These are phyloP conservation scores for Macquaria ambigua DNA, from an alignment of 2,113 vertebrate genomes.

Conservation along the genomic window DNA sequence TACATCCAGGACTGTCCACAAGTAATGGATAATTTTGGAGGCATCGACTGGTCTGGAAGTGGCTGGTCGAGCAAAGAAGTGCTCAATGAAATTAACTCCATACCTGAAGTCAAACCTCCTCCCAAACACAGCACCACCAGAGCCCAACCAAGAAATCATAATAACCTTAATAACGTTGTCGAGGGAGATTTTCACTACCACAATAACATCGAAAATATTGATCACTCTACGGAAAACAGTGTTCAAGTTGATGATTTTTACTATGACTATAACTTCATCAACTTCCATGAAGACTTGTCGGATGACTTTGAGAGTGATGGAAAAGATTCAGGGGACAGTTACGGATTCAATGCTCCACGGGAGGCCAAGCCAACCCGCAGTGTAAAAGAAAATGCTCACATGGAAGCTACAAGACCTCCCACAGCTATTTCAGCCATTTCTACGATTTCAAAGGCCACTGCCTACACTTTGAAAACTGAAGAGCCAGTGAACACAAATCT, in stretches of 20 bases:
- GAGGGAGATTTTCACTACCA: constrained; percentile 83
- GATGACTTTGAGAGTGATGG: constrained; percentile 79
- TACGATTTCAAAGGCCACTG: constrained; percentile 14
- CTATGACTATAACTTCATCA: constrained; percentile 98
- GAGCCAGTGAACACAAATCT: constrained; percentile 1
- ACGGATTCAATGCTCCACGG: constrained; percentile 7
- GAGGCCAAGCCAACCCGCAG: constrained; percentile 39
- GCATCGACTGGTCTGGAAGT: constrained; percentile 90
- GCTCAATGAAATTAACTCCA: constrained; percentile 88
- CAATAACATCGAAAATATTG: constrained; percentile 76
- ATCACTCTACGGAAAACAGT: constrained; percentile 60
- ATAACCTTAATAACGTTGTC: constrained; percentile 72
- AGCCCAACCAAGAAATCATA: constrained; percentile 61
- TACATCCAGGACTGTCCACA: constrained; percentile 77
- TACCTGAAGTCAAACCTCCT: constrained; percentile 71
- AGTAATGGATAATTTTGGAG: constrained; percentile 52
- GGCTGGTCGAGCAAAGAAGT: constrained; percentile 90
- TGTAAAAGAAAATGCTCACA: constrained; percentile 20
- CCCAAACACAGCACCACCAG: constrained; percentile 53
- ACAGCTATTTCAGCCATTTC: background rate
- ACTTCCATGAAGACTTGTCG: constrained; percentile 94
- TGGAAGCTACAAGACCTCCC: constrained; percentile 36
- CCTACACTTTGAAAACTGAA: background rate
- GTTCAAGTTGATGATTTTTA: constrained; percentile 95
- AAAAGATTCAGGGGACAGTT: constrained; percentile 43